A percentile compares a stretch with the other conserved stretches of the same genome.
These are phyloP conservation scores for Latrodectus elegans DNA, from an alignment of 2,888 invertebrate genomes.

Conservation along the genomic window DNA sequence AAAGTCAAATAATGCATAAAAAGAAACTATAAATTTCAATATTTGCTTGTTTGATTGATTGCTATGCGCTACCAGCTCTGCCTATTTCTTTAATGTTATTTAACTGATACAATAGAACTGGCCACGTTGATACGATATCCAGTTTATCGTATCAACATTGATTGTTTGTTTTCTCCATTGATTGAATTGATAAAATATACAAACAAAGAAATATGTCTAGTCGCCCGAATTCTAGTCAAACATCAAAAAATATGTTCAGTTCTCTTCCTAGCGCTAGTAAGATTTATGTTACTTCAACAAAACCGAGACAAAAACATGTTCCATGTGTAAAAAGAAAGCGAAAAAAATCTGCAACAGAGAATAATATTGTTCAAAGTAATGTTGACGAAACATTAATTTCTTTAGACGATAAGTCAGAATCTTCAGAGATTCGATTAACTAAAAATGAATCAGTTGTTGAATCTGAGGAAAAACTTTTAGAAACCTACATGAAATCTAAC, in stretches of 20 bases:
- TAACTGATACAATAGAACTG: too few relatives aligned
- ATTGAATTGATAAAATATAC: not conserved
- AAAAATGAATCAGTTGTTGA: not conserved
- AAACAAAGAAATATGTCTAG: conserved; percentile 1
- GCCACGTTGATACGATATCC: too few relatives aligned
- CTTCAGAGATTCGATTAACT: not conserved
- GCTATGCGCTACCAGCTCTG: too few relatives aligned
- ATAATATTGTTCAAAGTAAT: not conserved
- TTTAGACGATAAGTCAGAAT: not conserved
- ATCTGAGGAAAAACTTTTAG: too few relatives aligned
- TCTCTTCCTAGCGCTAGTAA: conserved; percentile 64
- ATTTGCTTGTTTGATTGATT: too few relatives aligned
- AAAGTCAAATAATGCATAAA: too few relatives aligned
- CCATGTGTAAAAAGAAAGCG: conserved; percentile 31
- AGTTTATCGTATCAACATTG: not conserved
- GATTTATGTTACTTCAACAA: conserved; percentile 46
- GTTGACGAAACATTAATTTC: conserved; percentile 39
- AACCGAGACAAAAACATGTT: conserved; percentile 34
- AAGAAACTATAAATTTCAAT: too few relatives aligned
- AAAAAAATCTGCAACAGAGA: conserved; percentile 1
- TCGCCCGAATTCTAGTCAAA: not conserved
- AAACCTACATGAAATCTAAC: too few relatives aligned
- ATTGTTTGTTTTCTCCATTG: not conserved
- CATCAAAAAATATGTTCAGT: conserved; percentile 50
- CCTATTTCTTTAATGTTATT: too few relatives aligned